Evolutionary conservation across 2,888 invertebrate genomes (phyloP).

Genomic region (Torymus texanus): DNA sequence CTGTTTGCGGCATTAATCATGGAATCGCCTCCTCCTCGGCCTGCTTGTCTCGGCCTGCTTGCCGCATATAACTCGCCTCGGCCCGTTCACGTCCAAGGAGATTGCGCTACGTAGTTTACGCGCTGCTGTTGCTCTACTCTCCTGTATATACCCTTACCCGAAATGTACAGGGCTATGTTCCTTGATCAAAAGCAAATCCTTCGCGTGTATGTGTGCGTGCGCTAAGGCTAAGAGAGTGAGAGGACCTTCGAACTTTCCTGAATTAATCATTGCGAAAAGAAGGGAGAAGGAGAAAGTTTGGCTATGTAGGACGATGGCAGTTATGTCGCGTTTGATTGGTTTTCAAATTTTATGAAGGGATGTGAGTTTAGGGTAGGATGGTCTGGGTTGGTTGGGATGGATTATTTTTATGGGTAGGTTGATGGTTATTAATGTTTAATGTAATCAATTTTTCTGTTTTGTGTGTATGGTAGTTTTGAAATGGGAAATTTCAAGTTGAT

Average conservation of each 20-base stretch:
- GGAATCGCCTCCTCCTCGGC: constrained; percentile 59
- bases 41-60: constrained; percentile 1
- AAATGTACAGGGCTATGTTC: constrained; percentile 5
- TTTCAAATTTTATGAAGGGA: too few species aligned
- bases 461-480: too few species aligned
- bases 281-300: not conserved
- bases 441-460: too few species aligned
- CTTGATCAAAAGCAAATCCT: constrained; percentile 38
- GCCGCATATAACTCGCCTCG: constrained; percentile 54
- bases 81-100: constrained; percentile 57
- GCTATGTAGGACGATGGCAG: not conserved
- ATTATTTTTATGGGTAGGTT: too few species aligned
- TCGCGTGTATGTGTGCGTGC: not conserved
- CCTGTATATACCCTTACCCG: not conserved
- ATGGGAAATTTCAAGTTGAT: too few species aligned
- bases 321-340: not conserved
- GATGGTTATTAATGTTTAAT: too few species aligned
- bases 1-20: constrained; percentile 68
- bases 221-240: not conserved
- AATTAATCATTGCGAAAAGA: constrained; percentile 20
- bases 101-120: constrained; percentile 57
- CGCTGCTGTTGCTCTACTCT: not conserved
- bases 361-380: too few species aligned
- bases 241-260: too few species aligned
- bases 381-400: too few species aligned